Base-by-base conservation (phyloP, 2,888 invertebrate genomes). In the Orchestes rusci region DNA sequence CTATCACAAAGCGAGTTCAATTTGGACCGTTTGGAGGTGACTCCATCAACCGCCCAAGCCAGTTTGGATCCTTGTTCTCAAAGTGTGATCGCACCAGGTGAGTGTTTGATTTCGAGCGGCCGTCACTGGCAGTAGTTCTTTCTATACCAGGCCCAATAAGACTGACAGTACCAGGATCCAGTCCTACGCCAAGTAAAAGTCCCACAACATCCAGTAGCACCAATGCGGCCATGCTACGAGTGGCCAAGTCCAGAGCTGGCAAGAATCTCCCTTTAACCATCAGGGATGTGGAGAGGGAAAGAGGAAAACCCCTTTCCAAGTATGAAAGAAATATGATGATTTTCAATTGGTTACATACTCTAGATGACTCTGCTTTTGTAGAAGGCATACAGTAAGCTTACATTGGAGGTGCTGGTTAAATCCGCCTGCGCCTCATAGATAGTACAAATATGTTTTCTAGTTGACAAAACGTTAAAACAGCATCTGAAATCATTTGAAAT, bases 281-380 rank as follows among this genome's bases (percentile, higher is more conserved):
- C 3, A 77, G 82, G 1, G 89, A 90, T 59, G 75, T 89, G 20
- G 88, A 89, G 57, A 71, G 86, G 39, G 87, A 89, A 60, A 72
- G 87, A 1, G 88, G 89, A 0, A 82, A 86, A 47, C 88, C 89
- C 0, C 73, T 90, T 8, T 84, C 86, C n/a, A 88, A 88, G 59
- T 89, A 88, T 68, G 89, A 90, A 61, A 70, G 90, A n/a, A 92
- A 93, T 67, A 88, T 92, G 82, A 90, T 91, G 84, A 92, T 92
- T 45, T 92, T 92, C 70, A 91, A 91, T 68, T 93, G 92, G 92
- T 74, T 93, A 1, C 89, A 91, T 64, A 87, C 87, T 2, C 73
- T 92, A 15, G 87, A 89, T 62, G 87, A 89, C 54, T 76, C 78
- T 0, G 75, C 76, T 20, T 73, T 70, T 52, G 67, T 68, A 19